Base-by-base conservation (phyloP, 2,113 vertebrate genomes). In the Larimichthys crocea region DNA sequence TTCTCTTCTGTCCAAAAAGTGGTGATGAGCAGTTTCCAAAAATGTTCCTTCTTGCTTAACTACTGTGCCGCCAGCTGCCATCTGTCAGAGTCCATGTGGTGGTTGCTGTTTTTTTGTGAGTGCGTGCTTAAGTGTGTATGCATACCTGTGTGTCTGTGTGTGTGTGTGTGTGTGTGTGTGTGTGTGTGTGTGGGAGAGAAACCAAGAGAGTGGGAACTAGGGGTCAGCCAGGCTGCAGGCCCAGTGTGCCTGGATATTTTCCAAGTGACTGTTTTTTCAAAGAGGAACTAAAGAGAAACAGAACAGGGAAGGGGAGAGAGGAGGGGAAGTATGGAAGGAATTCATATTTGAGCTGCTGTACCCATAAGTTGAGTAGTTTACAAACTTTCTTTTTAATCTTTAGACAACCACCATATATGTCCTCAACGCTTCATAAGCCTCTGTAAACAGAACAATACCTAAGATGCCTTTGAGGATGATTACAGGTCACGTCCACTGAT, bases 191-290 rank as follows among this genome's bases (percentile, higher is more conserved):
- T 11, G 63, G 44, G 79, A 68, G 74, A 78, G 62, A 82, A 76
- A 89, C 76, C 40, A 72, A 82, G 74, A 83, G 77, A 83, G 86
- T 72, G 87, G 81, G 74, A 89, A 82, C 74, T 67, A 62, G 70
- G 83, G 84, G 89, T 92, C 90, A 92, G 87, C 76, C 83, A 87
- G 84, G 73, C 91, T 87, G 83, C 85, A 89, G 86, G 82, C 91
- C 86, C 84, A 89, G 85, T 86, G 85, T 86, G 85, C 75, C 80
- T 90, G 92, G 91, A 93, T 76, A 65, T 66, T 79, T 83, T 92
- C 89, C 91, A 92, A 91, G 80, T 80, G 80, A 76, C 57, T 85
- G 56, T 84, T 84, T 75, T 86, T 65, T 68, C 46, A 82, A 80
- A 88, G 72, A 80, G 67, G 76, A 88, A 83, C 83, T 86, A 81